A percentile compares a stretch with the other conserved stretches of the same genome.
Evolutionary conservation across 2,797 vertebrate genomes (phyloP).

Genomic region (Brachyalestes nurse): DNA sequence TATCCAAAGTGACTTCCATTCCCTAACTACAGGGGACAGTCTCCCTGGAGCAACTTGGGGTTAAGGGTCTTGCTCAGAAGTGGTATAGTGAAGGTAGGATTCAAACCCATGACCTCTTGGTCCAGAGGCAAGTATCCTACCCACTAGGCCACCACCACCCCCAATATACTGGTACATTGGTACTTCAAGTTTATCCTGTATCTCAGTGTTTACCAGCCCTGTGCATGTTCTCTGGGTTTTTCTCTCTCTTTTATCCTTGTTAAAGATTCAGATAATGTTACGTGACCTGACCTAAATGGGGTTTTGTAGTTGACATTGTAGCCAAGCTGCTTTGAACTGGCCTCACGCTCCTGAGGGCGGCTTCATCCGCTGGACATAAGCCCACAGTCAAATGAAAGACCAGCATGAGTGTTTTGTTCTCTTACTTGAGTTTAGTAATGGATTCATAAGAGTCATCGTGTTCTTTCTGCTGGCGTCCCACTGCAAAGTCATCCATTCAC

Average conservation of each 20-base stretch:
- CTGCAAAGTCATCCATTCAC: slow-evolving; percentile 10
- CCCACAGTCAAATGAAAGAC: background rate
- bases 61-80: too few relatives aligned
- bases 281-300: background rate
- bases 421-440: slow-evolving; percentile 16
- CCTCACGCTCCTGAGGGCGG: background rate
- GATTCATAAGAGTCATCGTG: slow-evolving; percentile 32
- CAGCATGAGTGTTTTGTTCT: slow-evolving; percentile 6
- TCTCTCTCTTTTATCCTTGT: background rate
- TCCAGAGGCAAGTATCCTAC: too few relatives aligned
- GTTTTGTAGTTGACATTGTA: background rate
- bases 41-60: too few relatives aligned
- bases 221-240: background rate
- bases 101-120: too few relatives aligned
- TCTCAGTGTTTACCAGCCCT: background rate
- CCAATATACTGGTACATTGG: too few relatives aligned
- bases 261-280: background rate
- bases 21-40: too few relatives aligned
- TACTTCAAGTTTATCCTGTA: background rate
- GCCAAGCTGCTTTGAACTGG: background rate
- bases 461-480: slow-evolving; percentile 17
- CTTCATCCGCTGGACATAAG: slow-evolving; percentile 7
- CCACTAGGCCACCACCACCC: too few relatives aligned
- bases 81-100: too few relatives aligned
- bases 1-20: too few relatives aligned